Percentiles rank a stretch among this genome's conserved stretches.
phyloP scores from a whole-genome alignment of 2,797 vertebrate species.

The Phrynocephalus forsythii region DNA sequence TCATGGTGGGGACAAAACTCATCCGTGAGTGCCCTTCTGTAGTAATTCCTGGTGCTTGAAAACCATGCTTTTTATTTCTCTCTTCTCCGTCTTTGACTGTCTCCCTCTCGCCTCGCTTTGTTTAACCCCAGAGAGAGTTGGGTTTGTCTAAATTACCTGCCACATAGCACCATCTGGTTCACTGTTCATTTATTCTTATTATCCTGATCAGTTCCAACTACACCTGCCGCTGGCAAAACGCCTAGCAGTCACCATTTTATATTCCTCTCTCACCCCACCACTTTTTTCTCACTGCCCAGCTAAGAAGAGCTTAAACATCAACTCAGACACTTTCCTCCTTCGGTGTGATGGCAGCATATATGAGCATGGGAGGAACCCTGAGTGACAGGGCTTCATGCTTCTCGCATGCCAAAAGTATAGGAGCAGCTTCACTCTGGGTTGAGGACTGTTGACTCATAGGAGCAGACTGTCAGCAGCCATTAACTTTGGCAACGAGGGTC shows the following conservation, averaged over 20 bases:
- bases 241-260: constrained; percentile 13
- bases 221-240: constrained; percentile 34
- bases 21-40: constrained; percentile 43
- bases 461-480: background rate
- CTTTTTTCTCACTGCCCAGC: background rate
- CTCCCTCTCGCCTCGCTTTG: constrained; percentile 36
- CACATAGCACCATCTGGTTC: constrained; percentile 42
- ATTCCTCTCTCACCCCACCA: background rate
- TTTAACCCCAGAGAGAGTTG: constrained; percentile 36
- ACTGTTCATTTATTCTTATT: constrained; percentile 38
- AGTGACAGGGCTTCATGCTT: background rate
- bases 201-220: constrained; percentile 23
- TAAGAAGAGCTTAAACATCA: background rate
- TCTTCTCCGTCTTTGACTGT: constrained; percentile 3
- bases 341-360: constrained; percentile 34
- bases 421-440: background rate
- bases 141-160: constrained; percentile 49
- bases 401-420: background rate
- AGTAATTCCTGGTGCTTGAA: constrained; percentile 25
- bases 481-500: background rate
- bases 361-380: background rate
- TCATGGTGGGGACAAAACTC: constrained; percentile 44
- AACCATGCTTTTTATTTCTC: constrained; percentile 8
- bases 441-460: background rate
- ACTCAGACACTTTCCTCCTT: constrained; percentile 38